phyloP scores from a whole-genome alignment of 2,797 vertebrate species.

The Babyrousa celebensis region DNA sequence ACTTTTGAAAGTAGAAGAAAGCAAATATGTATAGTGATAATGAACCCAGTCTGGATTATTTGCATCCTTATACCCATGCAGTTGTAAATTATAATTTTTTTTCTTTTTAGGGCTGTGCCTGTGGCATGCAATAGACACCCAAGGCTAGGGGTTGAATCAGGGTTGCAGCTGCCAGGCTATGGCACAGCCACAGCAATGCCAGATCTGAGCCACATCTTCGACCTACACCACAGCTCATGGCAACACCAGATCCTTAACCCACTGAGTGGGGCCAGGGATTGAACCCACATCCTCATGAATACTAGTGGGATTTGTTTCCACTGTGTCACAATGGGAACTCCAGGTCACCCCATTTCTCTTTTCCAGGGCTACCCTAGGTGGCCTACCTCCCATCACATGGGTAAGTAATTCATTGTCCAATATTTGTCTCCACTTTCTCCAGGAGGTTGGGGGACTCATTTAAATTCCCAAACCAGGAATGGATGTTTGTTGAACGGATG shows the following conservation, averaged over 20 bases:
- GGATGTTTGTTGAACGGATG: background rate
- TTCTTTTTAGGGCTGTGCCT: too few species aligned
- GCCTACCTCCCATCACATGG: background rate
- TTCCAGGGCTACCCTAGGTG: background rate
- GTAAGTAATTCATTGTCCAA: background rate
- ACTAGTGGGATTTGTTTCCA: too few species aligned
- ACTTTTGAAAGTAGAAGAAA: conserved; percentile 52
- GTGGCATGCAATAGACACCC: too few species aligned
- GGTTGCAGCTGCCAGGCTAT: too few species aligned
- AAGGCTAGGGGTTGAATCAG: too few species aligned
- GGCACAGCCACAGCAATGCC: too few species aligned
- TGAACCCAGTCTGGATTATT: background rate
- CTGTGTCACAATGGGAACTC: too few species aligned
- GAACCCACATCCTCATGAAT: too few species aligned
- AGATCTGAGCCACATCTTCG: too few species aligned
- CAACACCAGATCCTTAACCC: too few species aligned
- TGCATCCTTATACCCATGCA: background rate
- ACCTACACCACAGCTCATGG: too few species aligned
- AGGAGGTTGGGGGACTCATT: background rate
- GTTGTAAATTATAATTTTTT: background rate
- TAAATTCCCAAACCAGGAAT: conserved; percentile 12
- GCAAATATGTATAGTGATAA: background rate
- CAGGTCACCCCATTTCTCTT: background rate
- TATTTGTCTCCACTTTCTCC: background rate
- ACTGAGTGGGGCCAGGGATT: too few species aligned